Base-by-base conservation (phyloP, 2,888 invertebrate genomes). In the Dolichopus griseipennis region DNA sequence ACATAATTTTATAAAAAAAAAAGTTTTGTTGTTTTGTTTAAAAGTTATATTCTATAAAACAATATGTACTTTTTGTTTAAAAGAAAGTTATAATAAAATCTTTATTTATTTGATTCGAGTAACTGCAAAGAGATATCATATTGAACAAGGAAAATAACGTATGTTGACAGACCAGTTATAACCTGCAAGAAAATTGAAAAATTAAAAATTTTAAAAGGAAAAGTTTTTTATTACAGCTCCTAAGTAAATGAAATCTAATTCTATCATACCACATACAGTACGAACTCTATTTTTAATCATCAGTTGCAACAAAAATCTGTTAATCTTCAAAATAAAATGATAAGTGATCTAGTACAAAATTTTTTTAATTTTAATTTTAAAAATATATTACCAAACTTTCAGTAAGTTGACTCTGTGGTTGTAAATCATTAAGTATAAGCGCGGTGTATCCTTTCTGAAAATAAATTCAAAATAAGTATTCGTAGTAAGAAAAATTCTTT, bases 241-340 rank as follows among this genome's bases (percentile, higher is more conserved):
- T 43, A 68, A n/a, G 22, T 65, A 65, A 64, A 68, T 68, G 37
- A 68, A 61, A 67, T 68, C 65, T 41, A 68, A 43, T 62, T 68
- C 68, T 3, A 68, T 68, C 2, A 68, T 34, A 21, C 68, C 68
- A 41, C 68, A 68, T 64, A 65, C 68, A 22, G 65, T 66, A 37
- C 65, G 65, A 9, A 65, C 66, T 18, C 68, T 66, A 18, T 64
- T 41, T 65, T 65, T 65, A 3, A 65, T 62, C 66, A 68, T 67
- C 2, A 68, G n/a, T 63, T 68, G 68, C n/a, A 68, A 27, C 18
- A 68, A 65, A 67, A 68, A 68, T 41, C 68, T 66, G 27, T 68
- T 68, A 1, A 68, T 65, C 68, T 68, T 52, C 6, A 20, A 62
- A 66, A 64, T 22, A 15, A 66, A 21, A 61, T 61, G 3, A 52